These are phyloP conservation scores for Bolinopsis microptera DNA, from an alignment of 37 sponge, comb jelly and placozoan species.

Conservation along the genomic window DNA sequence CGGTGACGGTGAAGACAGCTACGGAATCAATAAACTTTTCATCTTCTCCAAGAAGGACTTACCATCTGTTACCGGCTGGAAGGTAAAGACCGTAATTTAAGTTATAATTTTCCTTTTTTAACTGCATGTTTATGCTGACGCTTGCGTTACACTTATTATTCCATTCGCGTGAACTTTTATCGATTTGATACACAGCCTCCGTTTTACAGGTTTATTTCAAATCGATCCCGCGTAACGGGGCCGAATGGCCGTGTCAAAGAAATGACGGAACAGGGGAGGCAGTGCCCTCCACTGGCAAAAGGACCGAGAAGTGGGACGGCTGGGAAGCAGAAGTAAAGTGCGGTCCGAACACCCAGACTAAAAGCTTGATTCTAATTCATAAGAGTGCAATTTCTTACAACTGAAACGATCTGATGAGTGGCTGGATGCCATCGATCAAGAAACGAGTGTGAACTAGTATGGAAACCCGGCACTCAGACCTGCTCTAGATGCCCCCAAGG, in stretches of 20 bases:
- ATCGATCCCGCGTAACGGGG: neutral
- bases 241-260: neutral
- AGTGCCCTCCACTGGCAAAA: neutral
- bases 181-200: too few relatives aligned
- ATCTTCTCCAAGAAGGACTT: neutral
- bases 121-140: too few relatives aligned
- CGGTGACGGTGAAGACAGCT: neutral
- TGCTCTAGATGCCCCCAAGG: slow-evolving; percentile 1
- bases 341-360: neutral
- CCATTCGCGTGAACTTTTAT: too few relatives aligned
- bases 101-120: too few relatives aligned
- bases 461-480: slow-evolving; percentile 25
- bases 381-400: neutral
- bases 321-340: neutral
- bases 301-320: neutral
- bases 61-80: neutral
- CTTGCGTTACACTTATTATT: too few relatives aligned
- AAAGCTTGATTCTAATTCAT: neutral
- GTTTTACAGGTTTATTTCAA: neutral
- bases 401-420: too few relatives aligned
- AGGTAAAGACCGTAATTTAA: neutral
- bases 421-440: too few relatives aligned
- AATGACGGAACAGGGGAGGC: neutral
- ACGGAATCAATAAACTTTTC: neutral
- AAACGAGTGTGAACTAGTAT: neutral